phyloP scores from a whole-genome alignment of 2,797 vertebrate species.

The Mycteria americana region DNA sequence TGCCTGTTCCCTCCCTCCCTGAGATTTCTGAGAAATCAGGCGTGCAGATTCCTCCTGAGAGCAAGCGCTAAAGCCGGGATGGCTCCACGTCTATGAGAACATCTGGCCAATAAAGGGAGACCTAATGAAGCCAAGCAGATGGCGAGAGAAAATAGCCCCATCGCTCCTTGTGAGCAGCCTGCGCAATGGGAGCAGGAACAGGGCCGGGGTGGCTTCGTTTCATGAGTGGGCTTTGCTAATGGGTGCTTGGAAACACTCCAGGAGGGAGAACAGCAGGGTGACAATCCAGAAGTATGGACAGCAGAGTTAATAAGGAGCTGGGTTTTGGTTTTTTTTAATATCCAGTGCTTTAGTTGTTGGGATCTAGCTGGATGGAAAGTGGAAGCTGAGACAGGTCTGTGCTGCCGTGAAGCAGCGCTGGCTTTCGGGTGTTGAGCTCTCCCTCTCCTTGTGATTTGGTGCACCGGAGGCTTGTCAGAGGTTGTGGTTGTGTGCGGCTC shows the following conservation, averaged over 20 bases:
- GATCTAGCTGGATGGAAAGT: neutral
- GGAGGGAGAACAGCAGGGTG: neutral
- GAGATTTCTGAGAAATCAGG: constrained; percentile 4
- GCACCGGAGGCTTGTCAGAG: neutral
- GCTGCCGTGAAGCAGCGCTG: accelerated
- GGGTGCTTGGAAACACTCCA: neutral
- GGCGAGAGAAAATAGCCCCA: constrained; percentile 10
- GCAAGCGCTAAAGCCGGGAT: neutral
- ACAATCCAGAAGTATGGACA: neutral
- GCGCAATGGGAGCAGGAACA: neutral
- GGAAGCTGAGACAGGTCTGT: neutral
- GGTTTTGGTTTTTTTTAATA: neutral
- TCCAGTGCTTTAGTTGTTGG: neutral
- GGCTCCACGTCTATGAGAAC: neutral
- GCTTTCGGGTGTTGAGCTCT: neutral
- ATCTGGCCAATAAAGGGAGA: constrained; percentile 38
- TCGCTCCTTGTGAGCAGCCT: neutral
- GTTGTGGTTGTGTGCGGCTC: neutral
- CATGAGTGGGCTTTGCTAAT: neutral
- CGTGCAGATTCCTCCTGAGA: neutral
- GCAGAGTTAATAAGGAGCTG: neutral
- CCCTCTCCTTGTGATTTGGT: accelerated
- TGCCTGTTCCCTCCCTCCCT: neutral
- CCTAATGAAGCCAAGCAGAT: constrained; percentile 1
- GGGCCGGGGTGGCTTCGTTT: neutral